Conservation (phyloP, 2,797 vertebrate genomes). For the Leucoraja ocellata region DNA sequence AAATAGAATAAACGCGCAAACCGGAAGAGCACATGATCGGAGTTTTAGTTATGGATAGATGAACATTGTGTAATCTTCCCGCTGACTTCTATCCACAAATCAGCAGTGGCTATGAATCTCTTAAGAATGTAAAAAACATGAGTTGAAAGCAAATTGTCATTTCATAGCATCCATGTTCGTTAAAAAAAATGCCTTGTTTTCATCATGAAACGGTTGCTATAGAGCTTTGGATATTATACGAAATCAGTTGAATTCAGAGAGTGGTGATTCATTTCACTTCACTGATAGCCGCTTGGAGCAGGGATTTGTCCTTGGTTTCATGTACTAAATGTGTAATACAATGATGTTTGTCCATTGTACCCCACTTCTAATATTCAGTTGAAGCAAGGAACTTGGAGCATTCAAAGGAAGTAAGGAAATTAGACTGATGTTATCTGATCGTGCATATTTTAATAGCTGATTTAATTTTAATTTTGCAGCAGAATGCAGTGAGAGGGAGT, state of each 20-base stretch:
- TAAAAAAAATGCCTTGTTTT: neutral
- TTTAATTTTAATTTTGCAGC: conserved; percentile 44
- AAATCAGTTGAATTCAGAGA: neutral
- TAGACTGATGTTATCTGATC: neutral
- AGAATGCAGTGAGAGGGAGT: conserved; percentile 81
- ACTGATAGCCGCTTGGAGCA: neutral
- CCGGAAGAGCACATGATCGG: no score
- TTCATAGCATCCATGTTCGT: neutral
- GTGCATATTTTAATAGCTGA: neutral
- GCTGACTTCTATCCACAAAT: neutral
- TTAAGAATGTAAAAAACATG: neutral
- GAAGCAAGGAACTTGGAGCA: neutral
- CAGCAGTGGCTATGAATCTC: neutral
- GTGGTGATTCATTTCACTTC: neutral
- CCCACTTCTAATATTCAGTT: no score
- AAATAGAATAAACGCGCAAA: no score
- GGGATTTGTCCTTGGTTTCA: no score
- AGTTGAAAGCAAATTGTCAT: neutral
- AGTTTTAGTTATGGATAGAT: no score
- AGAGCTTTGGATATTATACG: neutral
- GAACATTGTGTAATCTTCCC: neutral
- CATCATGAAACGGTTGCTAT: neutral
- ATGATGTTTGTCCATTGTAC: no score
- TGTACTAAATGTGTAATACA: no score
- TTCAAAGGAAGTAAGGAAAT: neutral